Percentiles rank a stretch among this genome's conserved stretches.
These are phyloP conservation scores for Salvelinus fontinalis DNA, from an alignment of 2,113 vertebrate species.

Conservation along the genomic window DNA sequence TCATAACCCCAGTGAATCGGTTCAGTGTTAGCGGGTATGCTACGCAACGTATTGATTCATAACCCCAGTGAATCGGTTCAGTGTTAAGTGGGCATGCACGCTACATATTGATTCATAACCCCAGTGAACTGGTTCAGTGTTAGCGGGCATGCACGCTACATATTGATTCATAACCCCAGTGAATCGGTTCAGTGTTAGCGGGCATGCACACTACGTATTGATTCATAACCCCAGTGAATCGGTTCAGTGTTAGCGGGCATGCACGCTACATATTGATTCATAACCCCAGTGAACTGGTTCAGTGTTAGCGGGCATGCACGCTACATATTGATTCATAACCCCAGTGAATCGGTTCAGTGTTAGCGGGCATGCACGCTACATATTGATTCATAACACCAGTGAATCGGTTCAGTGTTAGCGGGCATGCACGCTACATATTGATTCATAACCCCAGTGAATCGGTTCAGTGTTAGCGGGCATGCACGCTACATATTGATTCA, in stretches of 20 bases:
- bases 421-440: background rate
- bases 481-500: slow-evolving; percentile 12
- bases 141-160: slow-evolving; percentile 15
- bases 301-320: slow-evolving; percentile 22
- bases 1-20: no score
- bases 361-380: no score
- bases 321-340: slow-evolving; percentile 7
- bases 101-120: no score
- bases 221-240: slow-evolving; percentile 17
- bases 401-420: slow-evolving; percentile 15
- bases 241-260: slow-evolving; percentile 18
- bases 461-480: slow-evolving; percentile 17
- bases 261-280: background rate
- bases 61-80: slow-evolving; percentile 5
- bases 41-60: slow-evolving; percentile 11
- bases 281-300: background rate
- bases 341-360: no score
- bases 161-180: slow-evolving; percentile 1
- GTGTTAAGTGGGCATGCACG: slow-evolving; percentile 21
- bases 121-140: background rate
- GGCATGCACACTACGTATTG: background rate
- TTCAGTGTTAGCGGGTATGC: no score
- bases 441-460: no score
- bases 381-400: slow-evolving; percentile 20
- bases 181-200: no score